Base-by-base conservation (phyloP, 2,888 invertebrate genomes). In the Tetragonula carbonaria region DNA sequence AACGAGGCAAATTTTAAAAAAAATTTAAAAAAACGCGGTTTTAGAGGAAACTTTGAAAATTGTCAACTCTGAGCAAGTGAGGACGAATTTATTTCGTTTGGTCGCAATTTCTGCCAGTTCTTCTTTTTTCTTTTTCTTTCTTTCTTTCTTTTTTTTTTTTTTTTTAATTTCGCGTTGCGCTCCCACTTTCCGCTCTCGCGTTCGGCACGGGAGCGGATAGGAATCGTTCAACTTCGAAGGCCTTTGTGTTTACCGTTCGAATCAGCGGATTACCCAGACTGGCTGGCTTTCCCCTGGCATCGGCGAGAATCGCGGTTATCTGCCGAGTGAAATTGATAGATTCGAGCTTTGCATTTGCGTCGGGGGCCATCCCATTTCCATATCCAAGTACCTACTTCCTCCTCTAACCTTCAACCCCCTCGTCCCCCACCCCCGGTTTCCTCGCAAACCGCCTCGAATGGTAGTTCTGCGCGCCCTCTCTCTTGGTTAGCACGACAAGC, bases 291-390 rank as follows among this genome's bases (percentile, higher is more conserved):
- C 45, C 87, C 85, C 85, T 70, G 50, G 70, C 84, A 70, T 65
- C 74, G 28, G 45, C 74, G 18, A 68, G 73, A 80, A 80, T 84
- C 85, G 74, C 81, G 82, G 83, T 87, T 87, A 86, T 81, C 87
- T 79, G 87, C 85, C 77, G 86, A 92, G 91, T 91, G 92, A 93
- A 93, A 93, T 93, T 93, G 93, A 93, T 93, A 93, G 92, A 93
- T 93, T 93, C 92, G 91, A 91, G 92, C 91, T 91, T 92, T 88
- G 89, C 91, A 89, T 91, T 92, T 87, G 87, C 83, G 82, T 86
- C 79, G 86, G 57, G 45, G 87, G 86, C 90, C 87, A 91, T 85
- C 88, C 90, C 88, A 92, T 93, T 93, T 92, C 92, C 91, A 91
- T 92, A 92, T 91, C 88, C 92, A 91, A 93, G 93, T 92, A 91